These are phyloP conservation scores for Pachyramphus minor DNA, from an alignment of 2,113 vertebrate genomes.

Conservation along the genomic window DNA sequence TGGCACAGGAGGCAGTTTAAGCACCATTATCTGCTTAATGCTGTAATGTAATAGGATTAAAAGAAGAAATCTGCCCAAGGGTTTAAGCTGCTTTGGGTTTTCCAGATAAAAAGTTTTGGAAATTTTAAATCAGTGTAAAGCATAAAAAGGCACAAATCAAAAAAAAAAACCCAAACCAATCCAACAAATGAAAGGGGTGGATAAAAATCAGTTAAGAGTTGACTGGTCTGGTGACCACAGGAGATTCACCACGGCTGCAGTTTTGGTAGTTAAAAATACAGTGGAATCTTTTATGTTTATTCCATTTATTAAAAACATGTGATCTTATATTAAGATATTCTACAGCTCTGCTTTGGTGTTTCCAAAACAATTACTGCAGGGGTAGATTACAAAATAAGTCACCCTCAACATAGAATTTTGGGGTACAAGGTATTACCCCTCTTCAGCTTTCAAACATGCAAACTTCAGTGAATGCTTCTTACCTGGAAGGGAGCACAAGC, in stretches of 20 bases:
- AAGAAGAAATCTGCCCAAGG: not conserved
- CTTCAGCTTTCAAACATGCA: not conserved
- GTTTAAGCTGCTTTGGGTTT: not conserved
- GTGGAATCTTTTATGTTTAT: not conserved
- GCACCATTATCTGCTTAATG: not conserved
- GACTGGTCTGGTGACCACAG: not conserved
- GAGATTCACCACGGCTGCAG: not conserved
- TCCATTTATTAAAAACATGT: not conserved
- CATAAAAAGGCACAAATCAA: not conserved
- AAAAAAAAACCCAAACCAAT: not conserved
- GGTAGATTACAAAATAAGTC: not conserved
- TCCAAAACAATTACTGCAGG: not conserved
- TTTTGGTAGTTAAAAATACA: not conserved
- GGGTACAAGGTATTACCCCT: not conserved
- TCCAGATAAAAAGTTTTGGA: not conserved
- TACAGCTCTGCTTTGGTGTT: not conserved
- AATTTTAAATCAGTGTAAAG: not conserved
- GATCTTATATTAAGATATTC: not conserved
- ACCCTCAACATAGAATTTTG: not conserved
- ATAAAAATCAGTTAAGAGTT: not conserved
- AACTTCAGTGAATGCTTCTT: not conserved
- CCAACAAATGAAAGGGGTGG: not conserved
- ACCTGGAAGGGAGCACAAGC: slow-evolving; percentile 90
- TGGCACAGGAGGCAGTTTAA: not conserved
- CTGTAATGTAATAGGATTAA: not conserved